Conservation (phyloP, 2,888 invertebrate species). For the Drosophila lacicola region DNA sequence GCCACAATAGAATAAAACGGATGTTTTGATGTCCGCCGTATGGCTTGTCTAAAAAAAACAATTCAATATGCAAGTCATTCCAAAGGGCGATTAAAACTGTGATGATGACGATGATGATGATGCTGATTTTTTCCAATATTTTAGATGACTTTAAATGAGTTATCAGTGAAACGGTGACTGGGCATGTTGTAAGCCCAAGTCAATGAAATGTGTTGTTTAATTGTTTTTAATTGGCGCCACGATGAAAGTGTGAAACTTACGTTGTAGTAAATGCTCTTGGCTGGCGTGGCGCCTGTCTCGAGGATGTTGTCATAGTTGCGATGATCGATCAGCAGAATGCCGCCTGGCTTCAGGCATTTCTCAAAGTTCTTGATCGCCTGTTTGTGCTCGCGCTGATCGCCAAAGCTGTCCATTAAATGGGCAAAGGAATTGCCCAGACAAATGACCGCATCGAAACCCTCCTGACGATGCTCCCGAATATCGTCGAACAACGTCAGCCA, state of each 20-base stretch:
- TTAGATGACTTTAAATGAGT: conserved; percentile 13
- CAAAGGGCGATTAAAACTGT: conserved; percentile 23
- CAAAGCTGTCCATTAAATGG: conserved; percentile 92
- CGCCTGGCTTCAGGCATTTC: conserved; percentile 93
- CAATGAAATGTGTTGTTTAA: conserved; percentile 49
- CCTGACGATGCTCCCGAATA: conserved; percentile 87
- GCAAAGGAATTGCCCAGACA: conserved; percentile 97
- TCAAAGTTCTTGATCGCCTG: conserved; percentile 92
- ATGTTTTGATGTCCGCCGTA: conserved; percentile 93
- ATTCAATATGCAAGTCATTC: conserved; percentile 53
- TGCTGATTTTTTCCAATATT: conserved; percentile 16
- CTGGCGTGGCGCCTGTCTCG: conserved; percentile 90
- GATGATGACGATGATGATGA: conserved; percentile 3
- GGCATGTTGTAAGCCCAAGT: conserved; percentile 13
- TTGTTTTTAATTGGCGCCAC: conserved; percentile 55
- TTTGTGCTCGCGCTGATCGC: conserved; percentile 92
- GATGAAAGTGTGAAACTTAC: conserved; percentile 86
- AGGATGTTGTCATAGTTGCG: conserved; percentile 95
- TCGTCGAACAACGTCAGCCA: conserved; percentile 93
- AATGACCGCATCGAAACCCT: conserved; percentile 94
- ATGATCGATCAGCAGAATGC: conserved; percentile 93
- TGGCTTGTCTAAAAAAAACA: conserved; percentile 89
- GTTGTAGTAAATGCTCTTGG: conserved; percentile 95
- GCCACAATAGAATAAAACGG: conserved; percentile 92
- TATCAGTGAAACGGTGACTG: conserved; percentile 58